Conservation (phyloP, 2,888 invertebrate genomes). For the Acleris literana region DNA sequence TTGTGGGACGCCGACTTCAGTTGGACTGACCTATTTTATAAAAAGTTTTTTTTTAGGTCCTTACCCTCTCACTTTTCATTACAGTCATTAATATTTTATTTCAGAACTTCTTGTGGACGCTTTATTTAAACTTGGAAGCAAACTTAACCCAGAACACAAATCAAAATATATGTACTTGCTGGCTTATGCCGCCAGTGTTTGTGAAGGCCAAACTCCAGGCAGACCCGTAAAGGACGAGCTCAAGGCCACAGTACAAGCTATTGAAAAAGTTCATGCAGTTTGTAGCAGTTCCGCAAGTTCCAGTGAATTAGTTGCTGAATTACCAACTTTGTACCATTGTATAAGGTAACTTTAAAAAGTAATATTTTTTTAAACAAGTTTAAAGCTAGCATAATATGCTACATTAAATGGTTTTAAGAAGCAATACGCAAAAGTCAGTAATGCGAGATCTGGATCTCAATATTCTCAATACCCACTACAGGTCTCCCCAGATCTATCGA, state of each 20-base stretch:
- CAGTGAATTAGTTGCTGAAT: conserved; percentile 95
- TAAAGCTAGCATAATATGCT: no score
- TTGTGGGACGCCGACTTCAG: no score
- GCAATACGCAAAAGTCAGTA: no score
- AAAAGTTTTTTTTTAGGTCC: no score
- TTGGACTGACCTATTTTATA: no score
- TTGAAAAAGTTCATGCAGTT: conserved; percentile 95
- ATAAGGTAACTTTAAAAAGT: conserved; percentile 85
- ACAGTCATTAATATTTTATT: neutral
- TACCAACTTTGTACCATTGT: conserved; percentile 94
- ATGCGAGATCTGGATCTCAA: no score
- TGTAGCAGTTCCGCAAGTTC: conserved; percentile 96
- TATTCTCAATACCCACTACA: no score
- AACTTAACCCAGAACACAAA: conserved; percentile 98
- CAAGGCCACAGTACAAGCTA: conserved; percentile 94
- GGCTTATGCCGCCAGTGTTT: conserved; percentile 97
- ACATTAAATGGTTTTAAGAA: no score
- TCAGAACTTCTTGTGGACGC: conserved; percentile 94
- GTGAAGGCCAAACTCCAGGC: conserved; percentile 86
- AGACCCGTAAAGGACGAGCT: conserved; percentile 95
- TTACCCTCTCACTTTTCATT: no score
- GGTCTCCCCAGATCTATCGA: no score
- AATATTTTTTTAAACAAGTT: no score
- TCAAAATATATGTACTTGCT: conserved; percentile 97
- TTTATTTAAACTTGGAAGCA: conserved; percentile 96